Evolutionary conservation across 2,797 vertebrate species (phyloP).

Genomic region (Danio jaintianensis): DNA sequence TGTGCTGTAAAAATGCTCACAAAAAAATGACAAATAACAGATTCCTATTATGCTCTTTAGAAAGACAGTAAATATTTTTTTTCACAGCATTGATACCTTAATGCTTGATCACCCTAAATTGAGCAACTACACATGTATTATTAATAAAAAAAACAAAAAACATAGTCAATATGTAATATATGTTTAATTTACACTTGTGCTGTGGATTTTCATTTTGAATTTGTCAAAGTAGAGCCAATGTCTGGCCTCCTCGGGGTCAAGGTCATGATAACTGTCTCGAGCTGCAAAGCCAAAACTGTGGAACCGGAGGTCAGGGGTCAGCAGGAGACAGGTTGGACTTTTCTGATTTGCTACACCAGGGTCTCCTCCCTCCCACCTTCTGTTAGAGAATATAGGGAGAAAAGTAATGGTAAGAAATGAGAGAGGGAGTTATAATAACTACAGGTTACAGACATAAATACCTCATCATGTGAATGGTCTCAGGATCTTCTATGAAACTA

Average conservation of each 20-base stretch:
- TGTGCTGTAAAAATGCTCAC: conserved; percentile 30
- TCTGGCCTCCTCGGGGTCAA: conserved; percentile 91
- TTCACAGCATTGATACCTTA: neutral
- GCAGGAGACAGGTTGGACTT: conserved; percentile 91
- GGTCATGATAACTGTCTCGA: conserved; percentile 92
- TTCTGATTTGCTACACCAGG: conserved; percentile 97
- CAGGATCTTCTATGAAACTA: conserved; percentile 91
- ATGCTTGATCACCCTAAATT: neutral
- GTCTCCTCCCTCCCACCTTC: conserved; percentile 96
- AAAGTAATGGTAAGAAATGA: neutral
- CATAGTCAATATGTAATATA: neutral
- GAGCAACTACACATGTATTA: neutral
- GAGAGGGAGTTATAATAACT: neutral
- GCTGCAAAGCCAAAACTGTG: conserved; percentile 96
- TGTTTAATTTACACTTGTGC: conserved; percentile 81
- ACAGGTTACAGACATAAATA: conserved; percentile 60
- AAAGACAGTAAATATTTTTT: neutral
- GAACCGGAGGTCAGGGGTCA: conserved; percentile 90
- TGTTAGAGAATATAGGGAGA: conserved; percentile 58
- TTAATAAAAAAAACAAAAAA: neutral
- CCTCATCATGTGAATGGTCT: conserved; percentile 98
- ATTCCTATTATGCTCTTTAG: neutral
- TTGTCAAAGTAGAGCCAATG: conserved; percentile 98
- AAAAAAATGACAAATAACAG: neutral
- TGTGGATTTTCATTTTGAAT: conserved; percentile 99